Base-by-base conservation (phyloP, 2,888 invertebrate species). In the Nephrotoma appendiculata region DNA sequence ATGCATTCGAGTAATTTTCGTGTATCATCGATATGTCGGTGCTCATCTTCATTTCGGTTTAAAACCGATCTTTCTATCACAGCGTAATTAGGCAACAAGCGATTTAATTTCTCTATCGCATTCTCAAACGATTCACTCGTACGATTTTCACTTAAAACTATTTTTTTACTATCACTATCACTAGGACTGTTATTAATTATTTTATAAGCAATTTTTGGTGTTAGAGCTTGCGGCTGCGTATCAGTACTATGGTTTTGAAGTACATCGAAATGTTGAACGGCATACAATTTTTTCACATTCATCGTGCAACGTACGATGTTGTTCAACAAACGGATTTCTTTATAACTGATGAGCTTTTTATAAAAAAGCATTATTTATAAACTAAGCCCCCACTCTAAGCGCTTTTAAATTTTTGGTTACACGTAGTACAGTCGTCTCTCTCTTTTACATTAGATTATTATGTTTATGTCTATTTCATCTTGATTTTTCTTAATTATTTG, bases 1-100 rank as follows among this genome's bases (percentile, higher is more conserved):
- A 93, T 94, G 87, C 95, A 93, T 86, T 89, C 88, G 86, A 95
- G 90, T 91, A 94, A 96, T 88, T 93, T 94, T 87, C 92, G 90
- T 89, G 93, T 94, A 71, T 93, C 93, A 83, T 91, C 89, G 84
- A 94, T 88, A 86, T 92, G 93, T n/a, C 84, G 84, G 42, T 42
- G 42, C 15, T 84, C 84, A 71, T 71, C 71, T 31, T 71, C 71
- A 84, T 84, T 84, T 42, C 84, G 84, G n/a, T 84, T 41, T 42
- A 84, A 84, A 42, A 42, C 43, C 6, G 84, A 84, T 42, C 42
- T 15, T 84, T 84, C 42, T 42, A 84, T 84, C 84, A 84, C 84
- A 41, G 84, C 84, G 41, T 84, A 84, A 9, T 84, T 84, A 84
- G 84, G 84, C 84, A 42, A 43, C 15, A 84, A n/a, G 12, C 42